phyloP scores from a whole-genome alignment of 2,888 invertebrate genomes.

The Xestoiulus laeticollis region DNA sequence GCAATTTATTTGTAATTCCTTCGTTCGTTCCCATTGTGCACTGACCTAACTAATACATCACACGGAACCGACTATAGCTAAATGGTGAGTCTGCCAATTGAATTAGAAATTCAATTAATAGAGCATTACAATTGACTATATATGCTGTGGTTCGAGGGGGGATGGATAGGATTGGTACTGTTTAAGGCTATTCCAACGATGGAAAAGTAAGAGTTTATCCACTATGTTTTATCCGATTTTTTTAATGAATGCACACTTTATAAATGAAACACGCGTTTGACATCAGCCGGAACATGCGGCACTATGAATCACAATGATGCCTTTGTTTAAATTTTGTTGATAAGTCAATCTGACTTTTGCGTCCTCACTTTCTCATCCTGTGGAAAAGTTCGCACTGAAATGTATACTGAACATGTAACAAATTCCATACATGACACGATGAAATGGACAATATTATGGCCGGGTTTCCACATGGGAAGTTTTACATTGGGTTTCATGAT shows the following conservation, averaged over 20 bases:
- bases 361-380: background rate
- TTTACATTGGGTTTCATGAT: too few species aligned
- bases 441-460: too few species aligned
- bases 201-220: slow-evolving; percentile 22
- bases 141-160: background rate
- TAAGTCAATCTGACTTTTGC: background rate
- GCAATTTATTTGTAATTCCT: slow-evolving; percentile 24
- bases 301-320: background rate
- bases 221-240: slow-evolving; percentile 32
- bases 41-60: slow-evolving; percentile 29
- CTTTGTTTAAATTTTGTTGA: background rate
- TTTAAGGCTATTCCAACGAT: background rate
- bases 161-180: background rate
- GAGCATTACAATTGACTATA: background rate
- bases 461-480: too few species aligned
- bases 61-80: slow-evolving; percentile 3
- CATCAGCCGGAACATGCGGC: slow-evolving; percentile 13
- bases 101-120: slow-evolving; percentile 13
- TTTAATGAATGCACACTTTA: background rate
- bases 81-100: slow-evolving; percentile 37
- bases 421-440: too few species aligned
- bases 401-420: too few species aligned
- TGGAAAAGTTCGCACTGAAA: background rate
- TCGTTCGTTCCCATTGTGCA: slow-evolving; percentile 15
- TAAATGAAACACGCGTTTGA: slow-evolving; percentile 21